Base-by-base conservation (phyloP, 2,113 vertebrate genomes). In the Odontesthes bonariensis region DNA sequence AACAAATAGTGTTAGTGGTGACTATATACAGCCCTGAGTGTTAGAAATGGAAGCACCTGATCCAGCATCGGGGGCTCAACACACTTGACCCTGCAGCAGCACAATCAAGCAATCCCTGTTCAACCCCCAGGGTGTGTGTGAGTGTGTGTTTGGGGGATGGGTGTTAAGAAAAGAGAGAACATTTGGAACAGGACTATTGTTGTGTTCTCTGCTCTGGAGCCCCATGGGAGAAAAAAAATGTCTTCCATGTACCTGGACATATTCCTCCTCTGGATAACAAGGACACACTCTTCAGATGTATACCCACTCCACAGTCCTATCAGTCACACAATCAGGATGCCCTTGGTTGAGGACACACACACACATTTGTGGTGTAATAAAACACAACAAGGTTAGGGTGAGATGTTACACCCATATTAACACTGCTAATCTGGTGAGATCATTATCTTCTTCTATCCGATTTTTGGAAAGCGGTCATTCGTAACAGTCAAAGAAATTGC, bases 41-140 rank as follows among this genome's bases (percentile, higher is more conserved):
- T 88, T 79, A 73, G 83, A 89, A 82, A 86, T 78, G 79, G 85
- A 83, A 87, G 77, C 86, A 81, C 77, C 83, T 86, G 89, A 91
- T 92, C 84, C 83, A 79, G 80, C 84, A 80, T 81, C 69, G 74
- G 76, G 82, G 78, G 83, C 87, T 72, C 85, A 71, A 82, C 86
- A 89, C 80, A 86, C 84, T 90, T 90, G 90, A 92, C 88, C 88
- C 91, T 87, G 75, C 67, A 89, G 86, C 86, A 66, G 40, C 84
- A 88, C 86, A 90, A 89, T 91, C 73, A 90, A 86, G 65, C 84
- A 89, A 86, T 82, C 82, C 82, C 61, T 86, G 78, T 86, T 88
- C 59, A 60, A 54, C 77, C 89, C 84, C 20, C 56, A 10, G 82
- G 84, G 73, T 4, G 63, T 14, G 32, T 31, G 27, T 88, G 87